Base-by-base conservation (phyloP, 1,140 invertebrate genomes). In the Scaptomyza montana region DNA sequence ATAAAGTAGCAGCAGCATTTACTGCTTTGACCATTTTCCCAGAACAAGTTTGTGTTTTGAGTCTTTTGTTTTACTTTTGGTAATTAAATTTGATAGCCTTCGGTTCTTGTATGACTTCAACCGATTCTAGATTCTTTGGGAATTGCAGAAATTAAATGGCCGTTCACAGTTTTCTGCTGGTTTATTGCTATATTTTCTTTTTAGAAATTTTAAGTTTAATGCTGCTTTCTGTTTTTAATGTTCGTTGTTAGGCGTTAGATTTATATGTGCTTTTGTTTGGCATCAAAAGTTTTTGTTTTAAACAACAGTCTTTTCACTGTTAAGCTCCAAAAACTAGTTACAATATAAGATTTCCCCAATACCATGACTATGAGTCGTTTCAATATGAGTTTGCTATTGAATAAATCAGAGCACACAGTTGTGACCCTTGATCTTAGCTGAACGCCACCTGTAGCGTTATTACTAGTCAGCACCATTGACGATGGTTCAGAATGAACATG, bases 31-130 rank as follows among this genome's bases (percentile, higher is more conserved):
- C 9, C 36, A 67, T 77, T 75, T 8, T 28, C 21, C 36, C 8
- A 16, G 45, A 55, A 53, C 78, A 39, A 82, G 82, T 86, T 86
- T 56, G 84, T 82, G 53, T 65, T 78, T 89, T 74, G 53, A 87
- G 74, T 86, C 65, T 79, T 82, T 84, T 74, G 76, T 70, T 75
- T 63, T 51, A 55, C 68, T 84, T 36, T 87, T 81, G 78, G 69
- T 82, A 87, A 78, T 81, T 66, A 78, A 78, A 41, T 65, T 75
- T 85, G 65, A 67, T 67, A 50, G 60, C 21, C 10, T 33, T 49
- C 43, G 7, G 7, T 53, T 53, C 50, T 60, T 12, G 47, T 28
- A 30, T 28, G 25, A 21, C 21, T 63, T 49, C 33, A 30, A 49
- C 55, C 36, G 10, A 49, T 50, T 57, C 33, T 59, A 21, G 8